phyloP scores from a whole-genome alignment of 2,797 vertebrate genomes.

The Argyrosomus regius region DNA sequence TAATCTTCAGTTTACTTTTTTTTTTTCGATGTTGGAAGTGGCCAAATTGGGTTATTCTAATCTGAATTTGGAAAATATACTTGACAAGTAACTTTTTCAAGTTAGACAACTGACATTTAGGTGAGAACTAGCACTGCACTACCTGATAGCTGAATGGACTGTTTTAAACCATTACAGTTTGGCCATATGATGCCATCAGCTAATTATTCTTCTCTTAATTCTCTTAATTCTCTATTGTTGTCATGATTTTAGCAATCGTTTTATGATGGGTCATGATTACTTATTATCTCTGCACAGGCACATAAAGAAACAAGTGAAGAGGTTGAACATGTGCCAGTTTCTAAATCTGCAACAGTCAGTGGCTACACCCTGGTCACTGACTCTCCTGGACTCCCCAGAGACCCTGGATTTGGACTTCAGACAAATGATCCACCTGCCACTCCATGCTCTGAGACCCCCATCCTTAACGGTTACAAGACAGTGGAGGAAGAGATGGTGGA shows the following conservation, averaged over 20 bases:
- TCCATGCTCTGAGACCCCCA: conserved; percentile 32
- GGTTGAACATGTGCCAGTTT: conserved; percentile 54
- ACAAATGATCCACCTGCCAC: conserved; percentile 11
- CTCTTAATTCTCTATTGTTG: not conserved
- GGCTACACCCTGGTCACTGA: conserved; percentile 80
- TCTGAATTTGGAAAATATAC: not conserved
- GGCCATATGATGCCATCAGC: not conserved
- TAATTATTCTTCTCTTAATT: not conserved
- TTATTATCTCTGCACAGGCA: conserved; percentile 76
- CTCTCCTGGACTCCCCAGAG: conserved; percentile 65
- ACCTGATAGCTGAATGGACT: not conserved
- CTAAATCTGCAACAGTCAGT: conserved; percentile 68
- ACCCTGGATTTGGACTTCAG: conserved; percentile 49
- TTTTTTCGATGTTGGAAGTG: not conserved
- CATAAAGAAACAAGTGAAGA: conserved; percentile 71
- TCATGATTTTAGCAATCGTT: not conserved
- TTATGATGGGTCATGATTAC: conserved; percentile 1
- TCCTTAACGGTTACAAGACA: conserved; percentile 47
- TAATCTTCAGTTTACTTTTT: not conserved
- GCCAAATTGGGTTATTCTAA: not conserved
- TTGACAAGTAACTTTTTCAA: not conserved
- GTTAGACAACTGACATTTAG: not conserved
- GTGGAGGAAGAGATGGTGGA: conserved; percentile 42
- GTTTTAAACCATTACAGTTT: not conserved
- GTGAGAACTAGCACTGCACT: not conserved